phyloP scores from a whole-genome alignment of 1,140 invertebrate species.

The Babylonia areolata region DNA sequence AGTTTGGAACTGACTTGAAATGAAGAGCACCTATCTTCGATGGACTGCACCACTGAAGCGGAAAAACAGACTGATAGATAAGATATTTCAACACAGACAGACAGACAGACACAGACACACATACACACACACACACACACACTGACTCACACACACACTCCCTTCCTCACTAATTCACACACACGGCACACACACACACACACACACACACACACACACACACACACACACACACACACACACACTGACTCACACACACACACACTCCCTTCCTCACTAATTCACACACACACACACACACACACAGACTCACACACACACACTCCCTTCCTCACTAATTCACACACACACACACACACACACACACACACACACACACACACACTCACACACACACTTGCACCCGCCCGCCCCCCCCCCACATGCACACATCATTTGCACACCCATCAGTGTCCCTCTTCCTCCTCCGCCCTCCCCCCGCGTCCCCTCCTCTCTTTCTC shows the following conservation, averaged over 20 bases:
- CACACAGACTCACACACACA: not conserved
- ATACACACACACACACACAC: not conserved
- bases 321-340: not conserved
- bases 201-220: not conserved
- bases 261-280: not conserved
- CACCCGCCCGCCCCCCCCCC: too few species aligned
- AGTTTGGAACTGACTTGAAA: too few species aligned
- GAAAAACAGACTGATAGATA: too few species aligned
- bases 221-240: not conserved
- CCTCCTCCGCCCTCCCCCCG: too few species aligned
- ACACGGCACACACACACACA: not conserved
- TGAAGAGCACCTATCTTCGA: too few species aligned
- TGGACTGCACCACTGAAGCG: too few species aligned
- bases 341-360: constrained; percentile 5
- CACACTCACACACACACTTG: not conserved
- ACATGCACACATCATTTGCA: too few species aligned
- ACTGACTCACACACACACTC: not conserved
- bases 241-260: not conserved
- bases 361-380: not conserved
- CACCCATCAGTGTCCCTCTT: too few species aligned
- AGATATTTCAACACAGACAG: too few species aligned
- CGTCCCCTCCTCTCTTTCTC: too few species aligned
- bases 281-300: not conserved
- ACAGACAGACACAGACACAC: not conserved
- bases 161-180: not conserved